Evolutionary conservation across 2,888 invertebrate genomes (phyloP).

Genomic region (Microplitis deprimator): DNA sequence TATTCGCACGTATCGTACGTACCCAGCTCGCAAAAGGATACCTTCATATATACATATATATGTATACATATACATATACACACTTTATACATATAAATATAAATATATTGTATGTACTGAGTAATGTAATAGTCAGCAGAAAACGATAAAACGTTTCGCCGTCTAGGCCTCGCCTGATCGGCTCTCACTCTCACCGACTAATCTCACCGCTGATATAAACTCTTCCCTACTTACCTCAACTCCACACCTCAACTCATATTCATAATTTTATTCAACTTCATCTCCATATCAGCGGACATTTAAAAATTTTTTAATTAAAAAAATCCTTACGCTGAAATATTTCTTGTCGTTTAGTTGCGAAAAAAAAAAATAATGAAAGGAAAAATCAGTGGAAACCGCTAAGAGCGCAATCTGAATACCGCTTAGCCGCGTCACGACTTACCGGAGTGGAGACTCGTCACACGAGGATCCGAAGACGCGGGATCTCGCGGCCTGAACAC

Average conservation of each 20-base stretch:
- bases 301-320: slow-evolving; percentile 4
- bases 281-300: too few relatives aligned
- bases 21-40: slow-evolving; percentile 4
- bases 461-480: slow-evolving; percentile 53
- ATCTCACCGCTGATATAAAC: slow-evolving; percentile 17
- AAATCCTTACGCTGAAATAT: not conserved
- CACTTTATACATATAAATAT: slow-evolving; percentile 27
- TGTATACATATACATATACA: slow-evolving; percentile 3
- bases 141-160: slow-evolving; percentile 45
- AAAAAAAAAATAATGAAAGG: slow-evolving; percentile 40
- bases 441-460: slow-evolving; percentile 61
- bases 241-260: too few relatives aligned
- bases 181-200: slow-evolving; percentile 37
- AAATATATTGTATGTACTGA: slow-evolving; percentile 14
- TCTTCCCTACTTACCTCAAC: not conserved
- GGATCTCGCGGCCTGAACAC: slow-evolving; percentile 42
- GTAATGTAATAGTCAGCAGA: slow-evolving; percentile 30
- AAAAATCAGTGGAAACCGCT: slow-evolving; percentile 69
- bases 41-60: slow-evolving; percentile 41
- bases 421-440: slow-evolving; percentile 70
- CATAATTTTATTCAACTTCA: too few relatives aligned
- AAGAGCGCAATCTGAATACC: slow-evolving; percentile 72
- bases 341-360: not conserved
- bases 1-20: slow-evolving; percentile 4
- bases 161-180: slow-evolving; percentile 28